phyloP scores from a whole-genome alignment of 2,888 invertebrate species.

The Acronicta alni region DNA sequence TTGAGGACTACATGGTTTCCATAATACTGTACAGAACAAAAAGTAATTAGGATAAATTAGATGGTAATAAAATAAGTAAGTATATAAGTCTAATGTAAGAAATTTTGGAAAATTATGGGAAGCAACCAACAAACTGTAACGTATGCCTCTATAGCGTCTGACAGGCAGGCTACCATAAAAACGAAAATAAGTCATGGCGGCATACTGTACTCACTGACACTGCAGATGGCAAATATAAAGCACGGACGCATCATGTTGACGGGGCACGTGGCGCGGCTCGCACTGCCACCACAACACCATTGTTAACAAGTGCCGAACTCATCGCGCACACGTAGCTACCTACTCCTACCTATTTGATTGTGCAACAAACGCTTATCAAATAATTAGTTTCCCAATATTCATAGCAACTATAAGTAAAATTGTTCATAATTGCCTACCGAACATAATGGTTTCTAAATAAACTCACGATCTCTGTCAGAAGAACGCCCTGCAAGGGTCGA shows the following conservation, averaged over 20 bases:
- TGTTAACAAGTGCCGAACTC: too few relatives aligned
- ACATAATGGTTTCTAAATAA: background rate
- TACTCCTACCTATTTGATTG: background rate
- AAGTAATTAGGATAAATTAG: background rate
- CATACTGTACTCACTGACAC: background rate
- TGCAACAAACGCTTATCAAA: constrained; percentile 10
- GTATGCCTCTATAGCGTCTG: background rate
- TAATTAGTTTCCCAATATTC: constrained; percentile 3
- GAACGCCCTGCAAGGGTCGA: too few relatives aligned
- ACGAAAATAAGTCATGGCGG: too few relatives aligned
- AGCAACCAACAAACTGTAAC: too few relatives aligned
- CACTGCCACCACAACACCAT: background rate
- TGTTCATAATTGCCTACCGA: background rate
- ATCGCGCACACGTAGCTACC: background rate
- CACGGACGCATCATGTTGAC: background rate
- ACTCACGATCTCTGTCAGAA: too few relatives aligned
- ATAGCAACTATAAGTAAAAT: background rate
- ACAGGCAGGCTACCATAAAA: background rate
- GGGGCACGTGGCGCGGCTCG: background rate
- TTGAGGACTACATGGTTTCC: background rate
- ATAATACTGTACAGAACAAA: constrained; percentile 1
- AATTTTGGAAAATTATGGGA: too few relatives aligned
- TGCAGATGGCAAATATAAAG: background rate
- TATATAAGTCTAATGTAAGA: too few relatives aligned
- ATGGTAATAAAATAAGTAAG: too few relatives aligned